Conservation (phyloP, 2,888 invertebrate species). For the Spodoptera picta region DNA sequence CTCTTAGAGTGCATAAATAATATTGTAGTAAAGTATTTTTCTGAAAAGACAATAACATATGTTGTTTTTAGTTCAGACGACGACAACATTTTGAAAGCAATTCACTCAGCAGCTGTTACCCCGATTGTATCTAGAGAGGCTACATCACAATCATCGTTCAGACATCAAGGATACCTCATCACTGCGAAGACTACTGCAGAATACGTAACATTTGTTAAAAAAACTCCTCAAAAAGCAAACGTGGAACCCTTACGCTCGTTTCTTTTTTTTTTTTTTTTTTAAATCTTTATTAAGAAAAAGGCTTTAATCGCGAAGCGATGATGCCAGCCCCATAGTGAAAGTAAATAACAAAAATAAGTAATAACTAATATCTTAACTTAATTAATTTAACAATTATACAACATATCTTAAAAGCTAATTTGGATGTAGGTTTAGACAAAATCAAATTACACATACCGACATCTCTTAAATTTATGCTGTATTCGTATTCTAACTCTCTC, state of each 20-base stretch:
- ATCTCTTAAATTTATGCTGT: no score
- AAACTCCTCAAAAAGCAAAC: slow-evolving; percentile 52
- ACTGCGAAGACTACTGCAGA: slow-evolving; percentile 35
- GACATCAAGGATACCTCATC: slow-evolving; percentile 61
- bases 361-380: no score
- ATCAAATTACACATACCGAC: no score
- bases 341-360: no score
- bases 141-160: slow-evolving; percentile 2
- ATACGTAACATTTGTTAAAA: slow-evolving; percentile 51
- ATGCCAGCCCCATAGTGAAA: no score
- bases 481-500: no score
- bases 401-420: no score
- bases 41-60: slow-evolving; percentile 37
- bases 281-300: no score
- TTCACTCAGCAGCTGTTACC: slow-evolving; percentile 36
- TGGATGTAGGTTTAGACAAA: no score
- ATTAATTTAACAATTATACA: no score
- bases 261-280: no score
- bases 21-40: slow-evolving; percentile 49
- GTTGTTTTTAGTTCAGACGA: slow-evolving; percentile 35
- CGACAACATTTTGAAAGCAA: slow-evolving; percentile 36
- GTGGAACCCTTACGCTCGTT: slow-evolving; percentile 68
- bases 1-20: slow-evolving; percentile 36
- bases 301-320: no score
- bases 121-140: slow-evolving; percentile 21